phyloP scores from a whole-genome alignment of 2,113 vertebrate species.

The Ochotona princeps region DNA sequence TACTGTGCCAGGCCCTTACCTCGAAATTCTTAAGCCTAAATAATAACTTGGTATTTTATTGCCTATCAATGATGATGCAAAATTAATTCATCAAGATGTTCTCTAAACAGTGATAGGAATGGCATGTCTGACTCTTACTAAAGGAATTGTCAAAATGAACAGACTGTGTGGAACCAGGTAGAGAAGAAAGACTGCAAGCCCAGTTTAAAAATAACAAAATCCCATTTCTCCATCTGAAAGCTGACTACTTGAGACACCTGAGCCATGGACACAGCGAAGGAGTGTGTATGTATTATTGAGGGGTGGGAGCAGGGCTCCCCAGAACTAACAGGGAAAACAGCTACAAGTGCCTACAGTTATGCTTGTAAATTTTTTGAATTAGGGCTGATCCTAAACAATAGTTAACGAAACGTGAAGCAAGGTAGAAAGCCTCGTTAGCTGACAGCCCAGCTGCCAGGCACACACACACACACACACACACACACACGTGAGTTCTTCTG shows the following conservation, averaged over 20 bases:
- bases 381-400: neutral
- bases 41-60: constrained; percentile 22
- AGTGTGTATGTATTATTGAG: neutral
- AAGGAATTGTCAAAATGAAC: constrained; percentile 1
- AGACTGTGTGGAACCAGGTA: neutral
- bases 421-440: neutral
- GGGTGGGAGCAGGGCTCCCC: neutral
- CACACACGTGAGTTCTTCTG: neutral
- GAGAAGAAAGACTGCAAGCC: neutral
- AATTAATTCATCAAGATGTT: constrained; percentile 17
- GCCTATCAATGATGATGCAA: neutral
- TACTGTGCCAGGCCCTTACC: neutral
- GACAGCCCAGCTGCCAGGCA: neutral
- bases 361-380: neutral
- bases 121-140: neutral
- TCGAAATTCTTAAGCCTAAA: neutral
- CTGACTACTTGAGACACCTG: neutral
- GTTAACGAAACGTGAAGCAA: neutral
- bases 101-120: neutral
- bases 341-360: neutral
- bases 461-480: too few species aligned
- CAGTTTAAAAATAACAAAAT: constrained; percentile 1
- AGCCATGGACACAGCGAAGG: neutral
- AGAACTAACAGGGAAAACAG: neutral
- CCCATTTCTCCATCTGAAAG: neutral